Conservation (phyloP, 2,113 vertebrate genomes). For the Greenwoodochromis staneri region DNA sequence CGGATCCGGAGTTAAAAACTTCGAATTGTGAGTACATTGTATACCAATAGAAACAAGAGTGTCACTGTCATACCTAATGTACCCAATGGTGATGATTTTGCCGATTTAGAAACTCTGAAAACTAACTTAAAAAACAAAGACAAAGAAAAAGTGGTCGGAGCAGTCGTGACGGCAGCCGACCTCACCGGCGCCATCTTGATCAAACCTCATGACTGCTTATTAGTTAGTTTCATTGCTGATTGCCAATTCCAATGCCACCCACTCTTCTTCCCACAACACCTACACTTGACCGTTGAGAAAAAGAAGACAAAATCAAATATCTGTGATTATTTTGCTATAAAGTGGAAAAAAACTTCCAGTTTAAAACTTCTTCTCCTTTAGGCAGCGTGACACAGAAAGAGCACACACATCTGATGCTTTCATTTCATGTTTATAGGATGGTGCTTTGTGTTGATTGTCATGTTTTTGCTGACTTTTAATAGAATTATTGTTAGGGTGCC, state of each 20-base stretch:
- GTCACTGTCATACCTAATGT: too few relatives aligned
- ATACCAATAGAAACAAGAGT: too few relatives aligned
- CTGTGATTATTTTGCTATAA: not conserved
- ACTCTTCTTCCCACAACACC: not conserved
- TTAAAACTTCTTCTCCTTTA: not conserved
- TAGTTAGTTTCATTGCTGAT: not conserved
- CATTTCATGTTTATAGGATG: not conserved
- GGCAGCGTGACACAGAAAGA: not conserved
- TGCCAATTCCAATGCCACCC: not conserved
- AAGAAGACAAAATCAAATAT: not conserved
- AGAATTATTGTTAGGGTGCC: accelerated
- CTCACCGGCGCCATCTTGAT: too few relatives aligned
- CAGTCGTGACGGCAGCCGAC: too few relatives aligned
- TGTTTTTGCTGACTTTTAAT: not conserved
- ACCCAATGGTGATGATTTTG: too few relatives aligned
- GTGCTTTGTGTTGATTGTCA: not conserved
- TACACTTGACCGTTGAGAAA: not conserved
- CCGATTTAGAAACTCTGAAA: too few relatives aligned
- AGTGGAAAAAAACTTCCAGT: not conserved
- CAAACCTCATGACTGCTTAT: not conserved
- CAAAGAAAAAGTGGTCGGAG: too few relatives aligned
- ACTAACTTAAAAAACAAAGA: too few relatives aligned
- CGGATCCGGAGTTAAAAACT: too few relatives aligned
- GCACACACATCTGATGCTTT: accelerated
- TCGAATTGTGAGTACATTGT: too few relatives aligned